Conservation (phyloP, 2,797 vertebrate genomes). For the Erpetoichthys calabaricus region DNA sequence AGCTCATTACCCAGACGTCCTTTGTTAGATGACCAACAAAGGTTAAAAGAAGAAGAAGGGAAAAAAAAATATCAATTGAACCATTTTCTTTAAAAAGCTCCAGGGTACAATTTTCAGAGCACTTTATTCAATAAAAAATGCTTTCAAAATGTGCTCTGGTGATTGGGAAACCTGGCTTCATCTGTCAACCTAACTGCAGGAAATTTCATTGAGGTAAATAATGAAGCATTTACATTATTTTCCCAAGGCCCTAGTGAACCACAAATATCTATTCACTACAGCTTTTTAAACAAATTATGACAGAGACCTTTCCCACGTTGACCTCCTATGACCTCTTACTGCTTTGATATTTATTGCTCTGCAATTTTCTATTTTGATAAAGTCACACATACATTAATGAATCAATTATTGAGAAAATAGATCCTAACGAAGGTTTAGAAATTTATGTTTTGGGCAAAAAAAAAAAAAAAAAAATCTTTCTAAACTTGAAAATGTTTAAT, state of each 20-base stretch:
- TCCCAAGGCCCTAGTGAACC: slow-evolving; percentile 46
- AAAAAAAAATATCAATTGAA: slow-evolving; percentile 46
- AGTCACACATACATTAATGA: no score
- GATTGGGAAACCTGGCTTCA: slow-evolving; percentile 51
- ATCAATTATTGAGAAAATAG: no score
- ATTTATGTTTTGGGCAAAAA: no score
- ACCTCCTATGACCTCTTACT: slow-evolving; percentile 44
- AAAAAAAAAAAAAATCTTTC: no score
- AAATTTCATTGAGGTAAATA: slow-evolving; percentile 59
- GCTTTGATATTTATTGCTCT: slow-evolving; percentile 42
- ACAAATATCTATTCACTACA: slow-evolving; percentile 50
- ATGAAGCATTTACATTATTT: slow-evolving; percentile 61
- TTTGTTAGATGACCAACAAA: slow-evolving; percentile 40
- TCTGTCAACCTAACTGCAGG: slow-evolving; percentile 50
- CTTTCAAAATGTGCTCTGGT: slow-evolving; percentile 50
- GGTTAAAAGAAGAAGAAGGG: no score
- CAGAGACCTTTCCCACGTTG: slow-evolving; percentile 42
- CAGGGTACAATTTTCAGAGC: slow-evolving; percentile 51
- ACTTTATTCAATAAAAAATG: slow-evolving; percentile 63
- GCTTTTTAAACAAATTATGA: slow-evolving; percentile 73
- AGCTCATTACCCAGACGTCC: slow-evolving; percentile 40
- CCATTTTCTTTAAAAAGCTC: slow-evolving; percentile 53
- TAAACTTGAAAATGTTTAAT: no score
- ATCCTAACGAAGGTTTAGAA: no score
- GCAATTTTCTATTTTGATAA: slow-evolving; percentile 10